Evolutionary conservation across 2,113 vertebrate species (phyloP).

Genomic region (Phaetusa simplex): DNA sequence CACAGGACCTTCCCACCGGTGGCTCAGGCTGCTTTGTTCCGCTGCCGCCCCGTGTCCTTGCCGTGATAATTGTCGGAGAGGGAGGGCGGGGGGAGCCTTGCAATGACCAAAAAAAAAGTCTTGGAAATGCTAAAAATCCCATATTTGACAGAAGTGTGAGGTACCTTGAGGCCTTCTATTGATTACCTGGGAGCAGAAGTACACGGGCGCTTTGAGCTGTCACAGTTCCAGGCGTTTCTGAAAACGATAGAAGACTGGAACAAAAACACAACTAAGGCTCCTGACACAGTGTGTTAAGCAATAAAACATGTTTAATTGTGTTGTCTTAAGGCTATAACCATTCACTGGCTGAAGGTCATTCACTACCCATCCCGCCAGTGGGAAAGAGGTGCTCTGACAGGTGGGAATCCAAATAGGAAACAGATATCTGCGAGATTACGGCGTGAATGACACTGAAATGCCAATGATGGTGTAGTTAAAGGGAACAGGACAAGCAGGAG

Average conservation of each 20-base stretch:
- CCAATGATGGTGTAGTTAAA: background rate
- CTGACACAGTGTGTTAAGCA: constrained; percentile 20
- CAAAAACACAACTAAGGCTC: constrained; percentile 34
- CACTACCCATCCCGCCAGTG: background rate
- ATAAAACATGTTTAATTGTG: constrained; percentile 34
- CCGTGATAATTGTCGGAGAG: background rate
- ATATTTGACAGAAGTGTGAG: constrained; percentile 41
- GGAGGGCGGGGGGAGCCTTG: background rate
- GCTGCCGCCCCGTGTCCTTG: background rate
- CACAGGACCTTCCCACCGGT: accelerated
- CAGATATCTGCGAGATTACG: background rate
- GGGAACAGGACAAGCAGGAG: background rate
- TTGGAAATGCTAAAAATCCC: constrained; percentile 5
- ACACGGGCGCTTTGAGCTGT: constrained; percentile 43
- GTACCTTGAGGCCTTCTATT: constrained; percentile 51
- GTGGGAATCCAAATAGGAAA: constrained; percentile 28
- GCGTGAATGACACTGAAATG: background rate
- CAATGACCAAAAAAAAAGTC: background rate
- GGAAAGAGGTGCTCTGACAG: background rate
- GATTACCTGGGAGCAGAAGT: constrained; percentile 45
- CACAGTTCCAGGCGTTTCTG: constrained; percentile 41
- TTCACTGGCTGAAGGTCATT: constrained; percentile 43
- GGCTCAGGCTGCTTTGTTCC: background rate
- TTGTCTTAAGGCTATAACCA: constrained; percentile 49
- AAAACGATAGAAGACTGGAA: constrained; percentile 51